Evolutionary conservation across 2,113 vertebrate genomes (phyloP).

Genomic region (Crypturellus undulatus): DNA sequence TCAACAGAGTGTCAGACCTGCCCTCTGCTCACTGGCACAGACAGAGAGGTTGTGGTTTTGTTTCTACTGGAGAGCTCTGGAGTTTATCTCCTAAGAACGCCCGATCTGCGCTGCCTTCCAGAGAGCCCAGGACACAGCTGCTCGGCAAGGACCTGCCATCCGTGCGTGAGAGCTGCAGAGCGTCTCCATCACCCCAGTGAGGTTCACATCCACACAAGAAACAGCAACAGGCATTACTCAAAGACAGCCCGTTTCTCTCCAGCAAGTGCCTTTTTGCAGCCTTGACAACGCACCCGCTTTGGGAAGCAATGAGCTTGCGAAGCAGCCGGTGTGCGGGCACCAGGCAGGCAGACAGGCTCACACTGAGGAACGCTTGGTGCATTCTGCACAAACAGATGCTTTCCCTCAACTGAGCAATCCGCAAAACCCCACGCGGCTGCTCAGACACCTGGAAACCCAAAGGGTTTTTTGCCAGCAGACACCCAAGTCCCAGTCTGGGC

Average conservation of each 20-base stretch:
- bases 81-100: background rate
- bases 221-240: background rate
- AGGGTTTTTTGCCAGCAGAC: background rate
- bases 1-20: fast-evolving
- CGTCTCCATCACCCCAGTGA: background rate
- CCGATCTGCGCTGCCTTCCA: background rate
- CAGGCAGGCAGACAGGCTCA: background rate
- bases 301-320: background rate
- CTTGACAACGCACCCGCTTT: too few species aligned
- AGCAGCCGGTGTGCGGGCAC: fast-evolving
- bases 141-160: background rate
- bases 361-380: background rate
- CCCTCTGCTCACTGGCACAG: background rate
- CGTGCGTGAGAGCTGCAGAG: too few species aligned
- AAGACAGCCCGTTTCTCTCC: background rate
- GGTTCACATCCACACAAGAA: background rate
- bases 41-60: background rate
- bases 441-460: background rate
- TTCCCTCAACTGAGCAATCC: fast-evolving
- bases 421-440: background rate
- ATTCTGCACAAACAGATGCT: fast-evolving
- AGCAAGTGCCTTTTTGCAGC: too few species aligned
- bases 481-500: background rate
- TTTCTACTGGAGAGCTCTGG: fast-evolving
- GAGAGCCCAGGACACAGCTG: background rate